Evolutionary conservation across 2,797 vertebrate genomes (phyloP).

Genomic region (Hylomyscus alleni): DNA sequence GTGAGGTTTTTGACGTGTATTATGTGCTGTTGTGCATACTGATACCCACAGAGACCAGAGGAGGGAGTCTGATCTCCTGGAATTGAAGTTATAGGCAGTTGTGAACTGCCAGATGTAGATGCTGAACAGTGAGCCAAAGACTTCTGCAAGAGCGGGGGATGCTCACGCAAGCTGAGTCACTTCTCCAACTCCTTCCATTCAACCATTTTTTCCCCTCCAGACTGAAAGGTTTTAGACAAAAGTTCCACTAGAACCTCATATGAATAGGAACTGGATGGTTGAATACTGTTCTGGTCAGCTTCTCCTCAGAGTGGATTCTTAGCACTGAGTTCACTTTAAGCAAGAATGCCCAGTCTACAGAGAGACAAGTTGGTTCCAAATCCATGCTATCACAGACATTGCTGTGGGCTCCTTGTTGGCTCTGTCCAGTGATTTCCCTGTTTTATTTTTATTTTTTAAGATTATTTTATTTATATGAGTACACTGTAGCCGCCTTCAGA

Average conservation of each 20-base stretch:
- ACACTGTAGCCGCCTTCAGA: too few species aligned
- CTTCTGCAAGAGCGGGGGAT: too few species aligned
- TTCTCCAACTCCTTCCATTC: not conserved
- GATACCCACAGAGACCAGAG: not conserved
- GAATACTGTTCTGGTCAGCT: not conserved
- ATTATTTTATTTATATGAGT: too few species aligned
- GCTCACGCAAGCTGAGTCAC: not conserved
- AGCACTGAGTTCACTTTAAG: not conserved
- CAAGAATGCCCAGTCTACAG: not conserved
- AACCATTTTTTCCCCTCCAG: not conserved
- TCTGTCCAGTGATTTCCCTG: not conserved
- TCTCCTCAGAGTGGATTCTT: constrained; percentile 19
- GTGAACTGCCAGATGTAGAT: not conserved
- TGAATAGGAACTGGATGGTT: not conserved
- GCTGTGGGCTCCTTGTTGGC: not conserved
- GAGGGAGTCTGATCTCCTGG: not conserved
- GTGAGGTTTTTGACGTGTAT: not conserved
- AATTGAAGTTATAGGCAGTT: not conserved
- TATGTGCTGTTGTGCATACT: not conserved
- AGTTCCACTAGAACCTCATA: constrained; percentile 7
- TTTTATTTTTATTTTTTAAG: too few species aligned
- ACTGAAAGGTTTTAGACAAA: not conserved
- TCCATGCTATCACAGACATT: not conserved
- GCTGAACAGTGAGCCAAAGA: not conserved
- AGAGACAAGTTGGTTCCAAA: not conserved